Conservation (phyloP, 2,113 vertebrate genomes). For the Thymallus thymallus region DNA sequence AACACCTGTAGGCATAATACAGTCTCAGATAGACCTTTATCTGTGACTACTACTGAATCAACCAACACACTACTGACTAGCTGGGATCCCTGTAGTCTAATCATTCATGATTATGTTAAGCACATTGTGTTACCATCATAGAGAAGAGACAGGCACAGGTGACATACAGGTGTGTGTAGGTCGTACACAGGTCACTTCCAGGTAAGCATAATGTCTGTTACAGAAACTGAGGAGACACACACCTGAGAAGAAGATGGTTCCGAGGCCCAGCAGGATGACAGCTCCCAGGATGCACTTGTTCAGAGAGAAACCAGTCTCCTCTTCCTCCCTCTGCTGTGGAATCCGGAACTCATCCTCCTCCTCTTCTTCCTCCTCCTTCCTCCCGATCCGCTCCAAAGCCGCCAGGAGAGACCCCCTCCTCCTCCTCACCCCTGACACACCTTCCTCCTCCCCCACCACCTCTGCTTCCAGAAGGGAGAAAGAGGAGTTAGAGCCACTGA, state of each 20-base stretch:
- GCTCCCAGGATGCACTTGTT: slow-evolving; percentile 83
- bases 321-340: slow-evolving; percentile 45
- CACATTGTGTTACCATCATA: too few relatives aligned
- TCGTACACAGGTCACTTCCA: background rate
- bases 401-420: slow-evolving; percentile 63
- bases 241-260: slow-evolving; percentile 79
- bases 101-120: too few relatives aligned
- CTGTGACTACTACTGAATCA: background rate
- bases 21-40: slow-evolving; percentile 43
- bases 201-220: background rate
- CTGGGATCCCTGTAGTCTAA: too few relatives aligned
- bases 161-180: too few relatives aligned
- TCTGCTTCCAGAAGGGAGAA: slow-evolving; percentile 29
- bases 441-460: slow-evolving; percentile 37
- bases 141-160: too few relatives aligned
- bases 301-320: slow-evolving; percentile 65
- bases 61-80: background rate
- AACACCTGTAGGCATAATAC: slow-evolving; percentile 75
- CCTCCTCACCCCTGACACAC: slow-evolving; percentile 53
- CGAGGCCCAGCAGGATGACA: slow-evolving; percentile 76
- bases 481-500: background rate
- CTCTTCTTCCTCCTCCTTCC: slow-evolving; percentile 64
- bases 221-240: background rate
- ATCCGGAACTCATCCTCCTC: slow-evolving; percentile 55
- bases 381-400: slow-evolving; percentile 58